Base-by-base conservation (phyloP, 2,113 vertebrate genomes). In the Bujurquina vittata region DNA sequence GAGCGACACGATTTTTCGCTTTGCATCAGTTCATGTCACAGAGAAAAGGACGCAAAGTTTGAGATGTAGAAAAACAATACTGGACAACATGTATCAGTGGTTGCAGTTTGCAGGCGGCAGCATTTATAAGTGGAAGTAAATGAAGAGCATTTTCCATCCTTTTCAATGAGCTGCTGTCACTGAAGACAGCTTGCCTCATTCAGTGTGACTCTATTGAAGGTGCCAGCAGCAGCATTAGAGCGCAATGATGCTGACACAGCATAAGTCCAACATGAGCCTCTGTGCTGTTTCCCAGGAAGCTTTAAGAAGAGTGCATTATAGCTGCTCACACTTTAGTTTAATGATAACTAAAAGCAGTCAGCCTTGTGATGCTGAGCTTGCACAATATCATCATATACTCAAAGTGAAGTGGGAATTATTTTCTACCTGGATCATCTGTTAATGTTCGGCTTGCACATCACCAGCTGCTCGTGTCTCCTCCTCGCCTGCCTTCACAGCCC, bases 151-250 rank as follows among this genome's bases (percentile, higher is more conserved):
- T 63, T 63, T 63, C n/a, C 1, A 2, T 22, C 61, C 22, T 63
- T 40, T 63, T 6, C 61, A 63, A 6, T 37, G 60, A 63, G 33
- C 35, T 63, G 0, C 61, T 63, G 61, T 40, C 35, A 23, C 35
- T 63, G 61, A 63, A 8, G 10, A 40, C 61, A 63, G 11, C n/a
- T 43, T 43, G 15, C 2, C 35, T 43, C 5, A 10, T 63, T 63
- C 11, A 43, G 62, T 23, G 7, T 65, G n/a, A 65, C 1, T 37
- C 35, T 37, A 8, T 37, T 37, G 35, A 37, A 37, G 6, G 7
- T 8, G 8, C 6, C 35, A 37, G 35, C 8, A 37, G 35, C 35
- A 37, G 35, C 35, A 7, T 7, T 0, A n/a, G 35, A 4, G 18
- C 0, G 18, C 33, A 37, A 37, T 37, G 18, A 20, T 62, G 35